Evolutionary conservation across 2,888 invertebrate genomes (phyloP), one percentile per base, ranked within the genome.

Genomic region (Drosophila gaucha): DNA sequence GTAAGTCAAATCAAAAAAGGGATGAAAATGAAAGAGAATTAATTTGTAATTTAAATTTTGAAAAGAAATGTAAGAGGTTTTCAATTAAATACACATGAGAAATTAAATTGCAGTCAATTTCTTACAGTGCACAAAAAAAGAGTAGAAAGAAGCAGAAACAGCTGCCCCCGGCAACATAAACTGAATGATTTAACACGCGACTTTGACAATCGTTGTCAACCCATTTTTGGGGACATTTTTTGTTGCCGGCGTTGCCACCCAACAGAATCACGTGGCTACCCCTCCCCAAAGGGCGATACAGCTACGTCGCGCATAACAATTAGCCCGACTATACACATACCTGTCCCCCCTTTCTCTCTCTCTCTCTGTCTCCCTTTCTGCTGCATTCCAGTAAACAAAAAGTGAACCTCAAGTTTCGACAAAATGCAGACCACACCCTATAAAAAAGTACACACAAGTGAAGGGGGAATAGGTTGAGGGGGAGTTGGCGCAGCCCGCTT

Each of bases 371-470:
- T 10, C 10, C 28, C 10, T 26, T 26, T 6, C 26, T 41, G 6
- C 20, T 52, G 36, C 59, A 38, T 60, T 60, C 46, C 38, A 46
- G 30, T 60, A 60, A 60, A 60, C 46, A 46, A 59, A 46, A 36
- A 44, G 6, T 18, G 36, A 47, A 47, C 22, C 43, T 26, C 46
- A 47, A 56, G 46, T 60, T 73, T 70, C 38, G 47, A 73, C 67
- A 67, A 56, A 71, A 56, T 39, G 30, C 68, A 62, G 56, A 52
- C 74, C 74, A 63, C 69, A 63, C 69, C 74, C 68, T 44, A 49
- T 39, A 55, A 33, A 51, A 36, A 38, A 33, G 26, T 2, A 22
- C 10, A 9, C 28, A 28, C 28, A 24, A 10, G 20, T 24, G 28
- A 4, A n/a, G n/a, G 18, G n/a, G 26, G 20, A 24, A 18, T 6